These are phyloP conservation scores for Pollenia angustigena DNA, from an alignment of 2,888 invertebrate genomes.

Conservation along the genomic window DNA sequence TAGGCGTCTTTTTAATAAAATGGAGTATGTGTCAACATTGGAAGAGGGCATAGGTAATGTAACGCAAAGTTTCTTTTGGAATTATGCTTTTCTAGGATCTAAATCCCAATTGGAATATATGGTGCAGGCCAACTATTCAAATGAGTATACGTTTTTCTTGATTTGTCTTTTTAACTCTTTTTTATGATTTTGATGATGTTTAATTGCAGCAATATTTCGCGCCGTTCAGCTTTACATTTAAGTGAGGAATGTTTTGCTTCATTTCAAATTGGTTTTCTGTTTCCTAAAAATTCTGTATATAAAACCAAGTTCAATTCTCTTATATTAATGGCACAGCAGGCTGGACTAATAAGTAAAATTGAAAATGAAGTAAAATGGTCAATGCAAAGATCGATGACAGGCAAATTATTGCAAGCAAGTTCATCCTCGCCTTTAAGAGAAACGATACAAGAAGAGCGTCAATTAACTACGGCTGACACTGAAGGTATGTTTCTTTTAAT, in stretches of 20 bases:
- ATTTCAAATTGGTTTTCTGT: constrained; percentile 88
- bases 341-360: constrained; percentile 88
- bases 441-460: constrained; percentile 87
- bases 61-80: constrained; percentile 90
- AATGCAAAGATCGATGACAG: constrained; percentile 87
- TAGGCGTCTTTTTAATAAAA: constrained; percentile 87
- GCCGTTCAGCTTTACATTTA: constrained; percentile 89
- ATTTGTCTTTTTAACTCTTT: constrained; percentile 40
- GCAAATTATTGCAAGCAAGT: constrained; percentile 87
- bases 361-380: constrained; percentile 89
- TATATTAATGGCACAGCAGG: constrained; percentile 87
- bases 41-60: constrained; percentile 89
- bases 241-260: constrained; percentile 90
- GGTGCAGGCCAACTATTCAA: constrained; percentile 89
- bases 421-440: constrained; percentile 84
- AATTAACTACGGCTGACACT: constrained; percentile 91
- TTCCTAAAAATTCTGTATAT: constrained; percentile 88
- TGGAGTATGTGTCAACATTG: constrained; percentile 88
- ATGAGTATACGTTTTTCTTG: constrained; percentile 83
- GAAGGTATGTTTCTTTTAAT: constrained; percentile 92
- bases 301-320: constrained; percentile 87
- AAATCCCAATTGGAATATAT: constrained; percentile 89
- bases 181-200: not conserved
- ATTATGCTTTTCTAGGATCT: constrained; percentile 91
- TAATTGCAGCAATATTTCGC: constrained; percentile 83